These are phyloP conservation scores for Limonius californicus DNA, from an alignment of 1,140 invertebrate species.

Conservation along the genomic window DNA sequence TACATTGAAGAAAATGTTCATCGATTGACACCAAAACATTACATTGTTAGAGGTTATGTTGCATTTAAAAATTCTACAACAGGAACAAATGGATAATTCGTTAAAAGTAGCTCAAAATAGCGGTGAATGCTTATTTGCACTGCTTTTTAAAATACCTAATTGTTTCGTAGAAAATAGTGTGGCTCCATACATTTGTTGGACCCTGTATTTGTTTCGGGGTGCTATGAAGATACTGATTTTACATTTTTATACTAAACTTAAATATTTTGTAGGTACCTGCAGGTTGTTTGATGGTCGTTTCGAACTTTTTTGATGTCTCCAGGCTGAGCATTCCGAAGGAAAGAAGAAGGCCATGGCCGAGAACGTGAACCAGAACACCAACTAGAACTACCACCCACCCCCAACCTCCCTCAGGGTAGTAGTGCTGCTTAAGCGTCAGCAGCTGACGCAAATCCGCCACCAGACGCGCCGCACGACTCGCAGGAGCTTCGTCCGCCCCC, in stretches of 20 bases:
- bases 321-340: constrained; percentile 55
- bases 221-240: too few relatives aligned
- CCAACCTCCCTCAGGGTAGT: constrained; percentile 74
- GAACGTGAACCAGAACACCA: constrained; percentile 57
- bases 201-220: too few relatives aligned
- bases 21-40: too few relatives aligned
- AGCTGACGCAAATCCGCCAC: constrained; percentile 55
- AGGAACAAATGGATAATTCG: too few relatives aligned
- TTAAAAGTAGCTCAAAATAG: too few relatives aligned
- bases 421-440: constrained; percentile 63
- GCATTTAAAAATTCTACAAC: too few relatives aligned
- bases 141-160: too few relatives aligned
- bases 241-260: not conserved
- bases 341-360: constrained; percentile 61
- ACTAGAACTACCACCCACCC: constrained; percentile 64
- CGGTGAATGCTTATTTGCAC: too few relatives aligned
- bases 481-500: constrained; percentile 39
- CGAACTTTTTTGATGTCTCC: constrained; percentile 53
- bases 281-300: constrained; percentile 46
- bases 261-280: constrained; percentile 48
- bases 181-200: too few relatives aligned
- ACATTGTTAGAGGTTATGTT: too few relatives aligned
- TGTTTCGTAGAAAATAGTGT: too few relatives aligned
- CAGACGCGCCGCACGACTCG: constrained; percentile 42
- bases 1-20: too few relatives aligned